Conservation (phyloP, 2,888 invertebrate genomes). For the Andrena minutula region DNA sequence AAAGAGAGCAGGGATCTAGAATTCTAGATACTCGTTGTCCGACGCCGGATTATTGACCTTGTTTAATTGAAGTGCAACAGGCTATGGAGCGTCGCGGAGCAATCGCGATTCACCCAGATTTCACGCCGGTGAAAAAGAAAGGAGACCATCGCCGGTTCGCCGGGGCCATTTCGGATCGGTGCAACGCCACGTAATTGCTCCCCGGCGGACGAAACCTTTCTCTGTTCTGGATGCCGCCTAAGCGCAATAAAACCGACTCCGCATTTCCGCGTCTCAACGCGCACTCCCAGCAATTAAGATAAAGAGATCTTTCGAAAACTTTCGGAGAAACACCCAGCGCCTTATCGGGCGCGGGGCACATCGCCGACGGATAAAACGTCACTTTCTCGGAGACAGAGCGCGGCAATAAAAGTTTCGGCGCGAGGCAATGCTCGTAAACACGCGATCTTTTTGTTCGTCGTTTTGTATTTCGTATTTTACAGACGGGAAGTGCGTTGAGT, state of each 20-base stretch:
- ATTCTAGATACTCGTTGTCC: background rate
- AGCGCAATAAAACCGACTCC: slow-evolving; percentile 37
- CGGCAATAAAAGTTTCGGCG: background rate
- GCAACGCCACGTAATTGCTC: slow-evolving; percentile 40
- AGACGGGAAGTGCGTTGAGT: no score
- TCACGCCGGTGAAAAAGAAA: slow-evolving; percentile 44
- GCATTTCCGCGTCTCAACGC: slow-evolving; percentile 50
- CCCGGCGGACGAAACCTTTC: slow-evolving; percentile 43
- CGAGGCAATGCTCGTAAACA: background rate
- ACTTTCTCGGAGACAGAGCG: background rate
- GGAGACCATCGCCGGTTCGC: slow-evolving; percentile 38
- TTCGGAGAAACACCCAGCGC: slow-evolving; percentile 46
- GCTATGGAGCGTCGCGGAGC: slow-evolving; percentile 26
- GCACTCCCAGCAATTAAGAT: slow-evolving; percentile 62
- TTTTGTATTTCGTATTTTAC: no score
- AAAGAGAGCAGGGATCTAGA: background rate
- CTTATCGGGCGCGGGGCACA: slow-evolving; percentile 31
- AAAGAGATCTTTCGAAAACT: slow-evolving; percentile 44
- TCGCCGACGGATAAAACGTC: background rate
- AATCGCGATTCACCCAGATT: slow-evolving; percentile 55
- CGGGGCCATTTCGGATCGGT: slow-evolving; percentile 28
- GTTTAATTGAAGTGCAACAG: slow-evolving; percentile 11
- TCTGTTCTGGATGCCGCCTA: slow-evolving; percentile 33
- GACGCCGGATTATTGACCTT: background rate
- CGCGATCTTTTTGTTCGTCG: background rate